Base-by-base conservation (phyloP, 2,888 invertebrate species). In the Tetragnatha montana region DNA sequence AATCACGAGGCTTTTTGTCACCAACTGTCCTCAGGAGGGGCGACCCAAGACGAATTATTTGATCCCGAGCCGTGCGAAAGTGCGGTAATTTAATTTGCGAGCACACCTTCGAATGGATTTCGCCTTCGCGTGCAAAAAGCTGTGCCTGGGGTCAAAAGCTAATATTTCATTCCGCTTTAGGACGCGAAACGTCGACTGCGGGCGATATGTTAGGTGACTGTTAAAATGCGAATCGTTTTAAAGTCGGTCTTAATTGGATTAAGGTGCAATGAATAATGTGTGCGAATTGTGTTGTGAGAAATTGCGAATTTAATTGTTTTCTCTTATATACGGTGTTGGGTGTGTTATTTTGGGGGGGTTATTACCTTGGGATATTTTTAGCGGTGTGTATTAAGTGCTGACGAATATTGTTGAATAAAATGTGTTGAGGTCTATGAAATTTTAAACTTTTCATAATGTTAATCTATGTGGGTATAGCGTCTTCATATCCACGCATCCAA, bases 51-150 rank as follows among this genome's bases (percentile, higher is more conserved):
- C 68, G 73, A 80, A 79, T 79, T 51, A 74, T 73, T 71, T 73
- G 71, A 14, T 35, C 22, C 70, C 50, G 74, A 47, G 35, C 50
- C 8, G 14, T 68, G 49, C 47, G 35, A 35, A 35, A 17, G 60
- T 69, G 74, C 19, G 49, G 21, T 86, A 86, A 86, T 86, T 86
- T 86, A 86, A 86, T 86, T 86, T 86, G 80, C 73, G 50, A 35
- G 17, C 68, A 21, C 49, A 71, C 21, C 73, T 68, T 86, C 17
- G 80, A 86, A 86, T 86, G 47, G 86, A 74, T 80, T 70, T 21
- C 35, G 35, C 49, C 74, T 60, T 4, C n/a, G 8, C 60, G 51
- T 21, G 76, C 47, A 81, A 81, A 82, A 82, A 82, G 74, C 60
- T 35, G 14, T 12, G 50, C 21, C n/a, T 50, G 50, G 76, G 10